Percentiles rank a stretch among this genome's conserved stretches.
These are phyloP conservation scores for Falco concolor DNA, from an alignment of 2,797 vertebrate species.

Conservation along the genomic window DNA sequence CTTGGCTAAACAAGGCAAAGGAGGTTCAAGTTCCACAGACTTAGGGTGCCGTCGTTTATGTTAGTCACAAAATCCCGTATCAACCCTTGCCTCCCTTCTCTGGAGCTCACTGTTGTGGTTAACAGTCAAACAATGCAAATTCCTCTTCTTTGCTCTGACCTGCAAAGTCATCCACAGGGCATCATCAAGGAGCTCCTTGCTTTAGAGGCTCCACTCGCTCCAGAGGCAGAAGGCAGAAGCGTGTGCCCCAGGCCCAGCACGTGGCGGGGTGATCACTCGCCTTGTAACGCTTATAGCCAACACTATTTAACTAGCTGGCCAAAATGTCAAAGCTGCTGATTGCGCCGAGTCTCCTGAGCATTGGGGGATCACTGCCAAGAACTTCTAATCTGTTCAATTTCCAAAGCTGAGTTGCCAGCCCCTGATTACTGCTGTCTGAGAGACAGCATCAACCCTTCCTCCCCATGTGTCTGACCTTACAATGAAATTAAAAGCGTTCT, in stretches of 20 bases:
- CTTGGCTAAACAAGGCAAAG: background rate
- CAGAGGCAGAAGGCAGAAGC: rapidly evolving
- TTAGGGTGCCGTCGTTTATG: background rate
- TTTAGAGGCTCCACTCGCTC: background rate
- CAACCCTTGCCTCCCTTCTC: background rate
- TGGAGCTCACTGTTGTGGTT: background rate
- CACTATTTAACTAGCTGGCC: background rate
- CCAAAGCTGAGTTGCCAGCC: background rate
- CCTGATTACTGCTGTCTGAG: background rate
- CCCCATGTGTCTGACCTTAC: background rate
- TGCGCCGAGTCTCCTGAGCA: background rate
- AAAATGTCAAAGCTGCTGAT: background rate
- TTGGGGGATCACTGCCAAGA: constrained; percentile 20
- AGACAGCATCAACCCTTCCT: background rate
- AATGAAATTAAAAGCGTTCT: background rate
- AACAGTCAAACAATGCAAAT: background rate
- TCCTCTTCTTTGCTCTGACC: background rate
- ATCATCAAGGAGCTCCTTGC: background rate
- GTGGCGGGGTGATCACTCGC: background rate
- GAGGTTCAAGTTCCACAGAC: background rate
- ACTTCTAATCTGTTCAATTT: background rate
- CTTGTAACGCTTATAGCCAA: background rate
- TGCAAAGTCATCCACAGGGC: background rate
- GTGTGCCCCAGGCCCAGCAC: background rate
- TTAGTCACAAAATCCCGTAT: background rate